Conservation (phyloP, 92 coral and sea anemone species). For the Actinernus sp. region DNA sequence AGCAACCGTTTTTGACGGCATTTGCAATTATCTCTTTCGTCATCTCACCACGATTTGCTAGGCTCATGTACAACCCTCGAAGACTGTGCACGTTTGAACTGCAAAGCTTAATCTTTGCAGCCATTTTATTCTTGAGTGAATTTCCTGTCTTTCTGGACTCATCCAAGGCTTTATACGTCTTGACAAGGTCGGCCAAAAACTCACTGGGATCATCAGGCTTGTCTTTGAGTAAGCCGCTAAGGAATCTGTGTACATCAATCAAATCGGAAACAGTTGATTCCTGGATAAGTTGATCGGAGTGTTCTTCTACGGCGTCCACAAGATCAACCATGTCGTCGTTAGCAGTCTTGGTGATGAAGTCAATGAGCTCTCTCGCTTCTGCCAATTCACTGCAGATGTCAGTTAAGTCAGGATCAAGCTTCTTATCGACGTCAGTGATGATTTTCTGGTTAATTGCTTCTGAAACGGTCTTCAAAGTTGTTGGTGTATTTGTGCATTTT, state of each 20-base stretch:
- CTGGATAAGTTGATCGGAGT: constrained; percentile 93
- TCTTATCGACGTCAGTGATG: constrained; percentile 35
- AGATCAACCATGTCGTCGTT: constrained; percentile 91
- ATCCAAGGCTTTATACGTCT: constrained; percentile 7
- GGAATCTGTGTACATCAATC: constrained; percentile 91
- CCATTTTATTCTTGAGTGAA: constrained; percentile 65
- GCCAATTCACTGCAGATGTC: constrained; percentile 62
- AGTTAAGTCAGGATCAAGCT: constrained; percentile 59
- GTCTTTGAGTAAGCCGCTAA: constrained; percentile 59
- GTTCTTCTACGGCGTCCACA: constrained; percentile 98
- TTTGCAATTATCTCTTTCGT: constrained; percentile 84
- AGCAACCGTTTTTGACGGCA: constrained; percentile 75
- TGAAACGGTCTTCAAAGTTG: constrained; percentile 21
- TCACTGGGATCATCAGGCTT: constrained; percentile 32
- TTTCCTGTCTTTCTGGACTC: neutral
- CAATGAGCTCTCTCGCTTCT: constrained; percentile 68
- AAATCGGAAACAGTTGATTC: constrained; percentile 93
- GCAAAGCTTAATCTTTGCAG: constrained; percentile 81
- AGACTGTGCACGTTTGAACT: constrained; percentile 85
- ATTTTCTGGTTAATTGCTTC: constrained; percentile 11
- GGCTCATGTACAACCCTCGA: constrained; percentile 75
- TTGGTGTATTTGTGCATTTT: neutral
- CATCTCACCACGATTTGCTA: constrained; percentile 93
- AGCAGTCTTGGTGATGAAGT: constrained; percentile 77
- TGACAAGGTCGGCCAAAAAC: constrained; percentile 30